Evolutionary conservation across 53 echinoderm and acorn worm genomes (phyloP).

Genomic region (Henricia sp.): DNA sequence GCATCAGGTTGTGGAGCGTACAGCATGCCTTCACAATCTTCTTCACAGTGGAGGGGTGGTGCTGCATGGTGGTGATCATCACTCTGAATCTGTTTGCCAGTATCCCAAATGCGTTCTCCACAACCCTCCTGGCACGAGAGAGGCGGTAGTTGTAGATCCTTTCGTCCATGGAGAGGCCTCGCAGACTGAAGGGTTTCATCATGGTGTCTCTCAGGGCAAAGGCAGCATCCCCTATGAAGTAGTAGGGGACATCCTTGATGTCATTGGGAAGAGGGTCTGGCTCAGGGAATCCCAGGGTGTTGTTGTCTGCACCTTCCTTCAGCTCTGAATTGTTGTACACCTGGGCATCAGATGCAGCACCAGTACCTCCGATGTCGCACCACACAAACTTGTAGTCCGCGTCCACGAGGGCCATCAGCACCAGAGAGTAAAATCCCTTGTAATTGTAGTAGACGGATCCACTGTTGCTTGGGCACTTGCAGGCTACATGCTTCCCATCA

Average conservation of each 20-base stretch:
- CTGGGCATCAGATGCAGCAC: slow-evolving; percentile 49
- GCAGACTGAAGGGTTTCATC: slow-evolving; percentile 67
- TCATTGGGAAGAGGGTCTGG: slow-evolving; percentile 49
- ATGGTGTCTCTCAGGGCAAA: slow-evolving; percentile 37
- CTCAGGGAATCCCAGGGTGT: slow-evolving; percentile 41
- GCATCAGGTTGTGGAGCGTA: too few species aligned
- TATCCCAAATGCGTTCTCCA: too few species aligned
- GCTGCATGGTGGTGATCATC: too few species aligned
- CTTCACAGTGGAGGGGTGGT: too few species aligned
- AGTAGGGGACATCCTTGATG: slow-evolving; percentile 39
- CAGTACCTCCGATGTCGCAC: slow-evolving; percentile 38
- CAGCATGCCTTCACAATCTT: too few species aligned
- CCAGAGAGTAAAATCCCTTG: slow-evolving; percentile 55
- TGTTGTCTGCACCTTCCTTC: slow-evolving; percentile 32
- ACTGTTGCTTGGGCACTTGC: slow-evolving; percentile 27
- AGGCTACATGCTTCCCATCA: slow-evolving; percentile 67
- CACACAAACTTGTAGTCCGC: slow-evolving; percentile 51
- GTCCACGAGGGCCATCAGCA: slow-evolving; percentile 64
- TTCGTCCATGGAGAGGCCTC: slow-evolving; percentile 25
- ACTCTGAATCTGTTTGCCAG: too few species aligned
- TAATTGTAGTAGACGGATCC: slow-evolving; percentile 74
- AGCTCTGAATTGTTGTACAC: slow-evolving; percentile 54
- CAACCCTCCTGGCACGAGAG: too few species aligned
- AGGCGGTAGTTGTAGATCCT: slow-evolving; percentile 58
- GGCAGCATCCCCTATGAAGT: slow-evolving; percentile 63